Evolutionary conservation across 2,113 vertebrate species (phyloP).

Genomic region (Silurus asotus): DNA sequence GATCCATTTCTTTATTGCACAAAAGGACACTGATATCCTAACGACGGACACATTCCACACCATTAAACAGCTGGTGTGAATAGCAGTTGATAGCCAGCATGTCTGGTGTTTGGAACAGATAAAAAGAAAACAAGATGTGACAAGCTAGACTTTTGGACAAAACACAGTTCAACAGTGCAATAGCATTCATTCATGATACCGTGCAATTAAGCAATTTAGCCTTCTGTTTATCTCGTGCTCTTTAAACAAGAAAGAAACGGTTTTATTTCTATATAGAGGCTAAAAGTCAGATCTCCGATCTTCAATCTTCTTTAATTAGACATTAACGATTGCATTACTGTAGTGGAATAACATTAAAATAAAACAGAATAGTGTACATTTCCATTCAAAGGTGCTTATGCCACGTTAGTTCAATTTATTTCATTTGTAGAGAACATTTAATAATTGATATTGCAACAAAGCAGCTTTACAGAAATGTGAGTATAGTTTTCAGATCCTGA

Average conservation of each 20-base stretch:
- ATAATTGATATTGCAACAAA: neutral
- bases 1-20: conserved; percentile 28
- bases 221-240: neutral
- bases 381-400: neutral
- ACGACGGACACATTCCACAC: conserved; percentile 34
- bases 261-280: neutral
- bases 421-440: neutral
- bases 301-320: neutral
- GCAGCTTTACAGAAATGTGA: neutral
- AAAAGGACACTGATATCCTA: conserved; percentile 50
- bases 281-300: neutral
- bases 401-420: neutral
- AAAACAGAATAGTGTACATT: neutral
- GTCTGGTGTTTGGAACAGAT: conserved; percentile 16
- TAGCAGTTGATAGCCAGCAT: neutral
- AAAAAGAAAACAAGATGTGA: conserved; percentile 2
- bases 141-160: neutral
- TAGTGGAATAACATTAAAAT: neutral
- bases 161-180: neutral
- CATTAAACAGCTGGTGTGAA: conserved; percentile 27
- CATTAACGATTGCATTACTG: neutral
- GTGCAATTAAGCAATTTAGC: neutral
- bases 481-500: neutral
- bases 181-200: neutral
- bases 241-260: neutral